These are phyloP conservation scores for Conomelus anceps DNA, from an alignment of 2,888 invertebrate species.

Conservation along the genomic window DNA sequence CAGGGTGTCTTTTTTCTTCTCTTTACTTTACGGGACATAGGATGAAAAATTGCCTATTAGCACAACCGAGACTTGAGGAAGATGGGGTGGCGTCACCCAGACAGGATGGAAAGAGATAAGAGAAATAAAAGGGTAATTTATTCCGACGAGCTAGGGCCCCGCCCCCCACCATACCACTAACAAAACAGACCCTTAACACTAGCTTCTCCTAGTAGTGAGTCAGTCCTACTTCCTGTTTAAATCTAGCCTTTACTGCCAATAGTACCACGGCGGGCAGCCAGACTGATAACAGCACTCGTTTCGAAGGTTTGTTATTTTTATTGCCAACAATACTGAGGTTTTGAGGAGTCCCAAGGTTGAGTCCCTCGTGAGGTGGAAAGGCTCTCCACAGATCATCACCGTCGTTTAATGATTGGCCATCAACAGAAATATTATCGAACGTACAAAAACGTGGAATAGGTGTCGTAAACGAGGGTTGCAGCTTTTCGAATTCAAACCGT, in stretches of 20 bases:
- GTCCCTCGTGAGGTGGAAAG: background rate
- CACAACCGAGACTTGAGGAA: background rate
- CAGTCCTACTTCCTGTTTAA: background rate
- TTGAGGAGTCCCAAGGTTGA: background rate
- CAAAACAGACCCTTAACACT: background rate
- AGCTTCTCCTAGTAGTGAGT: background rate
- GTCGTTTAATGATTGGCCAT: background rate
- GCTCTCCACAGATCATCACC: background rate
- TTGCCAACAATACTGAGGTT: background rate
- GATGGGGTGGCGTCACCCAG: background rate
- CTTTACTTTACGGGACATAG: background rate
- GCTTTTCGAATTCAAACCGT: background rate
- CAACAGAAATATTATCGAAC: background rate
- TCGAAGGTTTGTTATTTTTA: background rate
- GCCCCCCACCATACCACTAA: background rate
- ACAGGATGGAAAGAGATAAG: background rate
- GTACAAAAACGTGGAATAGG: background rate
- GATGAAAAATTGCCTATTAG: slow-evolving; percentile 12
- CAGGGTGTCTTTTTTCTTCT: background rate
- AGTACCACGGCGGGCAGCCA: background rate
- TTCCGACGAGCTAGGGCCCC: background rate
- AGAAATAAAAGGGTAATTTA: slow-evolving; percentile 13
- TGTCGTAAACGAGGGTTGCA: background rate
- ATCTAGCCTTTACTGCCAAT: background rate
- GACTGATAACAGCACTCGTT: background rate